A percentile compares a stretch with the other conserved stretches of the same genome.
Conservation (phyloP, 2,113 vertebrate genomes). For the Heterotis niloticus region DNA sequence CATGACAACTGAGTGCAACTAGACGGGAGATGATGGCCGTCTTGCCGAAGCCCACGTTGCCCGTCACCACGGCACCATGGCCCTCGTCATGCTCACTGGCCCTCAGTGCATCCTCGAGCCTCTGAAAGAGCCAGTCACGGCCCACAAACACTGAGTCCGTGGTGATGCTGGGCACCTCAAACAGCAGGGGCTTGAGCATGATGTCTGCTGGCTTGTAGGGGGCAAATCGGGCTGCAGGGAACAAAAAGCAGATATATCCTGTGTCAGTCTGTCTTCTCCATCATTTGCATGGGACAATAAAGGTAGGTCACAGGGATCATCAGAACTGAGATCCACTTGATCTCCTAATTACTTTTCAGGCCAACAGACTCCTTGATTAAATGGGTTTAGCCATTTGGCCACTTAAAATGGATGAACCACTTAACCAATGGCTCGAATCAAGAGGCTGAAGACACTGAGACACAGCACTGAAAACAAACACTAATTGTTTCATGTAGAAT, state of each 20-base stretch:
- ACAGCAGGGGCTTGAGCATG: constrained; percentile 91
- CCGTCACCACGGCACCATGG: constrained; percentile 79
- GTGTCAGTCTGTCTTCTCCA: not conserved
- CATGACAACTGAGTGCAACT: constrained; percentile 95
- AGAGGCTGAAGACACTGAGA: not conserved
- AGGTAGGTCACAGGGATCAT: not conserved
- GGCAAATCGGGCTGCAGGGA: constrained; percentile 75
- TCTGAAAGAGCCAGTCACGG: constrained; percentile 90
- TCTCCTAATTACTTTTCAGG: not conserved
- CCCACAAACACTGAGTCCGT: constrained; percentile 95
- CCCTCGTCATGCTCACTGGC: constrained; percentile 62
- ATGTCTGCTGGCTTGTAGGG: constrained; percentile 95
- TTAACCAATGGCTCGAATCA: not conserved
- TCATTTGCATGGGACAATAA: not conserved
- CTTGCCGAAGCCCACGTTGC: constrained; percentile 92
- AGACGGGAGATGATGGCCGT: constrained; percentile 89
- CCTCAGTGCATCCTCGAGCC: constrained; percentile 77
- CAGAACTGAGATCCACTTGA: not conserved
- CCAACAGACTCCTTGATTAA: not conserved
- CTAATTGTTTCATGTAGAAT: not conserved
- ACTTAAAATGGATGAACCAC: not conserved
- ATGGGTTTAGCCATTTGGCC: not conserved
- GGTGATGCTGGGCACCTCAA: constrained; percentile 97
- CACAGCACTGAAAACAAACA: not conserved
- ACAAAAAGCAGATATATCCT: constrained; percentile 17